Evolutionary conservation across 2,888 invertebrate genomes (phyloP), one percentile per base, ranked within the genome.

Genomic region (Chelonus formosanus): DNA sequence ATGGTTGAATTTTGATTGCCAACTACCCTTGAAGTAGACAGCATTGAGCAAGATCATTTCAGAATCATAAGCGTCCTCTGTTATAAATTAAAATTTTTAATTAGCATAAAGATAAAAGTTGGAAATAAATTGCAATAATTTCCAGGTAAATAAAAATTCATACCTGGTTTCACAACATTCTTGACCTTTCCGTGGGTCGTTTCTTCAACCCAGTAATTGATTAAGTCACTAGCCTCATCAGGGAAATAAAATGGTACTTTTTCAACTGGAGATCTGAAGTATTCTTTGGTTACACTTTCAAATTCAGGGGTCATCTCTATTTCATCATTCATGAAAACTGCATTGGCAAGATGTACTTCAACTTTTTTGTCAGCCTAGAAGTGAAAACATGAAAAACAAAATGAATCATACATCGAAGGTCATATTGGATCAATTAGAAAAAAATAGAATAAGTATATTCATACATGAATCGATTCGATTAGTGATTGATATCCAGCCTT

Each of bases 161-260:
- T 20, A 86, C 87, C 85, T 2, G 88, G 32, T 3, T 86, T 80
- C 55, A 98, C 84, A 2, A 98, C 86, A 75, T 95, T 87, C 73
- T 90, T 89, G 66, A 98, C 97, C 81, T 91, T 94, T 5, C 91
- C 84, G 60, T 93, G 90, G 0, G 98, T 98, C 77, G 93, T 88
- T 4, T 87, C 82, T 77, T 90, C 90, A 48, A 89, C 94, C 94
- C 96, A 96, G 45, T 82, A 75, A 79, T 98, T 98, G 56, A 98
- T 95, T 0, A 80, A 82, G 3, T 81, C 70, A 4, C 85, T 83
- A 0, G 85, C 74, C 0, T 86, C 87, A 1, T 78, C 82, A 1
- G 74, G 75, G 1, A 86, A 80, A 0, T 63, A 73, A 74, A 95
- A 95, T 76, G 93, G 81, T 0, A 93, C 70, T 55, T 85, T 85